Evolutionary conservation across 2,888 invertebrate species (phyloP), one percentile per base, ranked within the genome.

Genomic region (Chaetogeoica ovagalla): DNA sequence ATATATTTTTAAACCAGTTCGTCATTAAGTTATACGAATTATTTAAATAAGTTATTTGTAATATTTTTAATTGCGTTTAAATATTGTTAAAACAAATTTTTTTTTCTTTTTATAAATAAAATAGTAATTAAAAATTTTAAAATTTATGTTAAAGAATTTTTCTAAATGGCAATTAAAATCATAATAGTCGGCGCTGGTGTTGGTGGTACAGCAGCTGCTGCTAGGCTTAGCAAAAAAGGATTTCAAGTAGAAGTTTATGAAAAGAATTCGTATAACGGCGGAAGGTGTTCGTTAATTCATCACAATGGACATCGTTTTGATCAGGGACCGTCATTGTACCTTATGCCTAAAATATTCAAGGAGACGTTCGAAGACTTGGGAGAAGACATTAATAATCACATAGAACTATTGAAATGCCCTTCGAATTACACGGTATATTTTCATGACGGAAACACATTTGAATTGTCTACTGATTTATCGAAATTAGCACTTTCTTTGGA

Each of bases 161-260:
- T 63, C 7, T 6, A 63, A 62, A 73, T 73, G 73, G 48, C 15
- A 52, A 63, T 62, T n/a, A 73, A 73, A n/a, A 21, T 73, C 8
- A 30, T 73, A 30, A 73, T 73, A 30, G n/a, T 73, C 39, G 73
- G 73, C 19, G 23, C 73, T 62, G 73, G 73, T 19, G 73, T 73
- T 13, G 73, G 73, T 30, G 62, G 73, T 55, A 73, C 52, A 15
- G 73, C 73, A 7, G 23, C 73, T n/a, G 73, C 73, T 11, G 73
- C 73, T n/a, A 62, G 73, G 30, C 52, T 73, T n/a, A 73, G 73
- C 37, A 73, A 73, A 63, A 73, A 63, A 73, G 73, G 73, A 52
- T 73, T 73, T 73, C 30, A 73, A 63, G 73, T 73, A 5, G 52
- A 63, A 23, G 73, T 73, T 63, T 73, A 73, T 37, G 73, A 73